These are phyloP conservation scores for Macrocentrus cingulum DNA, from an alignment of 1,140 invertebrate genomes.

Conservation along the genomic window DNA sequence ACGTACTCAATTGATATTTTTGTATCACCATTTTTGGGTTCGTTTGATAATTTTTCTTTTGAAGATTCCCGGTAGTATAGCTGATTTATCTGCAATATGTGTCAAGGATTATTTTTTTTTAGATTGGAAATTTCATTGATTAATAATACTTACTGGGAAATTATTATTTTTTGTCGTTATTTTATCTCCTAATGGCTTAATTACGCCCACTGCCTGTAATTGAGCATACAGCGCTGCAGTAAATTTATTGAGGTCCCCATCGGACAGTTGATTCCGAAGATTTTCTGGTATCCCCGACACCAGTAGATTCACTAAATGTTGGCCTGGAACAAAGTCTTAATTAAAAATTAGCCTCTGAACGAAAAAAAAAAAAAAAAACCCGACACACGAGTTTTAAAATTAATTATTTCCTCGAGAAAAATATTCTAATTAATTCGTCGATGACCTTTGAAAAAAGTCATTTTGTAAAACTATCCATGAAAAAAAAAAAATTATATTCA, in stretches of 20 bases:
- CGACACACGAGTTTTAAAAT: no score
- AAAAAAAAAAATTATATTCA: no score
- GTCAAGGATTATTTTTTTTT: no score
- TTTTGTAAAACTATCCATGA: no score
- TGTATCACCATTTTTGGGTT: constrained; percentile 59
- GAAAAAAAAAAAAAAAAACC: no score
- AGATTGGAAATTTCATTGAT: no score
- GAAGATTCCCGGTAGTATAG: constrained; percentile 84
- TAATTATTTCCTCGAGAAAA: no score
- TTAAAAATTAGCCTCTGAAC: neutral
- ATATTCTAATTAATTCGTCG: no score
- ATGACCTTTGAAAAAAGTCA: no score
- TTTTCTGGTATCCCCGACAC: constrained; percentile 75
- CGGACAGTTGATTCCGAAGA: constrained; percentile 63
- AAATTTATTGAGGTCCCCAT: constrained; percentile 74
- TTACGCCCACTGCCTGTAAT: constrained; percentile 83
- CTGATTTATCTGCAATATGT: constrained; percentile 81
- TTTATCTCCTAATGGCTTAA: constrained; percentile 76
- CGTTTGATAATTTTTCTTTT: constrained; percentile 66
- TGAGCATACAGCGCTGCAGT: constrained; percentile 83
- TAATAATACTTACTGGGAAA: constrained; percentile 65
- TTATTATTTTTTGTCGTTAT: constrained; percentile 65
- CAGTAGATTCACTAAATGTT: constrained; percentile 89
- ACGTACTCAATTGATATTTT: constrained; percentile 55
- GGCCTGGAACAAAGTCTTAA: constrained; percentile 64